Evolutionary conservation across 2,888 invertebrate species (phyloP).

Genomic region (Polyommatus icarus): DNA sequence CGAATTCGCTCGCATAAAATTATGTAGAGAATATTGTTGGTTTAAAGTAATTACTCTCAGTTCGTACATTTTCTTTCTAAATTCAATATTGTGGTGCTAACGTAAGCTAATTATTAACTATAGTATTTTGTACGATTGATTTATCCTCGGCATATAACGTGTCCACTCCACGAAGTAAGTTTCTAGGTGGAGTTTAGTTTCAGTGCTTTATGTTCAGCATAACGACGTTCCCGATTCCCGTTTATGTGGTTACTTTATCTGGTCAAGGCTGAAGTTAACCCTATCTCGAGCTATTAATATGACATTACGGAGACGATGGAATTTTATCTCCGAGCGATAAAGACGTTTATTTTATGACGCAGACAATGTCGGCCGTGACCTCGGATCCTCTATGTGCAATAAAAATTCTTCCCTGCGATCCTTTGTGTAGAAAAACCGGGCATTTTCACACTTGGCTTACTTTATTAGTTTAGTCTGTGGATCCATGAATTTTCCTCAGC

Average conservation of each 20-base stretch:
- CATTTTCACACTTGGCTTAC: not conserved
- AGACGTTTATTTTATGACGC: slow-evolving; percentile 30
- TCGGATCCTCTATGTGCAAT: slow-evolving; percentile 28
- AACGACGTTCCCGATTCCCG: not conserved
- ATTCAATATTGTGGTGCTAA: too few species aligned
- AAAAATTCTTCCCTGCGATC: slow-evolving; percentile 31
- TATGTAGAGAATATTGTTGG: not conserved
- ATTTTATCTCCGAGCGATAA: slow-evolving; percentile 28
- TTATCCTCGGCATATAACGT: too few species aligned
- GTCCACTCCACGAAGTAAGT: not conserved
- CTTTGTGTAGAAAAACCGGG: slow-evolving; percentile 18
- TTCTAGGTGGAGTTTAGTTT: not conserved
- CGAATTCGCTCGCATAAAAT: too few species aligned
- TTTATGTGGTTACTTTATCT: slow-evolving; percentile 21
- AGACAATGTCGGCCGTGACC: slow-evolving; percentile 36
- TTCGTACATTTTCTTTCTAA: too few species aligned
- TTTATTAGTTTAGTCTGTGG: slow-evolving; percentile 2
- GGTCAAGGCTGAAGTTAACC: slow-evolving; percentile 14
- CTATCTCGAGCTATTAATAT: slow-evolving; percentile 27
- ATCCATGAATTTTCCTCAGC: not conserved
- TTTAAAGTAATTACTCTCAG: not conserved
- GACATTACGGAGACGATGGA: slow-evolving; percentile 24
- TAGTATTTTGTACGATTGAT: too few species aligned
- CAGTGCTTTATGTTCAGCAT: not conserved
- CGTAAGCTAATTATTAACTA: too few species aligned